A percentile compares a stretch with the other conserved stretches of the same genome.
phyloP scores from a whole-genome alignment of 2,113 vertebrate species.

The Sylvilagus bachmani region DNA sequence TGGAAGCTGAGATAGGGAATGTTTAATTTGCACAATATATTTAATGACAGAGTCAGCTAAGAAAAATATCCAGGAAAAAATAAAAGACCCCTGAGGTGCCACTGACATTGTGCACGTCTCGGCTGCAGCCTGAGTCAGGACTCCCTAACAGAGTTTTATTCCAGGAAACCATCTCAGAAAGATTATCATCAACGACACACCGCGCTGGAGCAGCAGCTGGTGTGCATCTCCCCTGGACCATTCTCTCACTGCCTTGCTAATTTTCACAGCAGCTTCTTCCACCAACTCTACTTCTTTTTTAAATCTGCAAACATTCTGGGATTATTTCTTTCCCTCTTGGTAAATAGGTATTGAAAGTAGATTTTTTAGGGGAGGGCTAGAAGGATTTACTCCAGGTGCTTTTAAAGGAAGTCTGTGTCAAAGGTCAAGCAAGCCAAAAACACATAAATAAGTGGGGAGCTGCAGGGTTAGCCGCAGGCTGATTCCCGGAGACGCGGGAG shows the following conservation, averaged over 20 bases:
- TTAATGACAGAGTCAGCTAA: neutral
- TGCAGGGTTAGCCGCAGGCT: neutral
- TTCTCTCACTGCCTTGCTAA: neutral
- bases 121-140: neutral
- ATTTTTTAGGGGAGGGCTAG: neutral
- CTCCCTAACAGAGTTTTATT: neutral
- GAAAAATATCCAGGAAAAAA: neutral
- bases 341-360: neutral
- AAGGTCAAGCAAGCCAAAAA: neutral
- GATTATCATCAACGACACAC: neutral
- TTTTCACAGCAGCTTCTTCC: neutral
- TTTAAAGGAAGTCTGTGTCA: constrained; percentile 47
- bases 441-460: neutral
- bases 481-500: neutral
- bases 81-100: neutral
- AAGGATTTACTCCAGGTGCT: neutral
- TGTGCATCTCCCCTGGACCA: neutral
- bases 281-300: neutral
- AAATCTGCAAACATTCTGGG: neutral
- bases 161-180: neutral
- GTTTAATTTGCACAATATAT: neutral
- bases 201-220: neutral
- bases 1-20: neutral
- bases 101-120: neutral
- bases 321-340: neutral